Conservation (phyloP, 2,888 invertebrate species). For the Dasypogon diadema region DNA sequence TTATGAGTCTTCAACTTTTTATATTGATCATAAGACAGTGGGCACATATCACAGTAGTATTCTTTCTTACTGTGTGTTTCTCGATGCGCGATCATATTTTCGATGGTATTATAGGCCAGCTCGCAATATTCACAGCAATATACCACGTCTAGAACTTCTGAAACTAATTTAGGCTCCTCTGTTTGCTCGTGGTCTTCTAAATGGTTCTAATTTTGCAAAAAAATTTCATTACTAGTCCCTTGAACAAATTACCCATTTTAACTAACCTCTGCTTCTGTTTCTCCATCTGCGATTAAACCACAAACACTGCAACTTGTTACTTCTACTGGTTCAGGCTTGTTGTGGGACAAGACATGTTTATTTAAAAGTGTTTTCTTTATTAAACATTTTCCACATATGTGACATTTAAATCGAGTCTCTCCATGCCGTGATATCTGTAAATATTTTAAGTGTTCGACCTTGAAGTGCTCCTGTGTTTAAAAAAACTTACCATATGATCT, state of each 20-base stretch:
- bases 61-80: slow-evolving; percentile 56
- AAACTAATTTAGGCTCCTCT: slow-evolving; percentile 35
- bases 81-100: slow-evolving; percentile 62
- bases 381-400: slow-evolving; percentile 59
- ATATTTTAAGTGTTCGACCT: neutral
- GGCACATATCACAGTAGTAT: slow-evolving; percentile 56
- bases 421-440: slow-evolving; percentile 51
- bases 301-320: slow-evolving; percentile 60
- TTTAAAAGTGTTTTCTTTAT: slow-evolving; percentile 57
- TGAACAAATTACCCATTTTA: neutral
- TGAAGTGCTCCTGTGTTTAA: neutral
- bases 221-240: slow-evolving; percentile 5
- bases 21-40: slow-evolving; percentile 54
- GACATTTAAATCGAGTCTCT: slow-evolving; percentile 58
- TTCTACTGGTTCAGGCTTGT: slow-evolving; percentile 51
- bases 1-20: slow-evolving; percentile 58
- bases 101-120: slow-evolving; percentile 60
- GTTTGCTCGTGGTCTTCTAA: slow-evolving; percentile 22
- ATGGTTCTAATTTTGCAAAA: too few relatives aligned
- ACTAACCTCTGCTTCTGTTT: slow-evolving; percentile 59
- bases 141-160: slow-evolving; percentile 56
- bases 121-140: slow-evolving; percentile 65
- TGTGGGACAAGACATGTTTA: slow-evolving; percentile 61
- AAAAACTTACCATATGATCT: slow-evolving; percentile 50
- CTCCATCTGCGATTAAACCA: slow-evolving; percentile 61